Conservation (phyloP, 2,888 invertebrate genomes). For the Eupithecia insigniata region DNA sequence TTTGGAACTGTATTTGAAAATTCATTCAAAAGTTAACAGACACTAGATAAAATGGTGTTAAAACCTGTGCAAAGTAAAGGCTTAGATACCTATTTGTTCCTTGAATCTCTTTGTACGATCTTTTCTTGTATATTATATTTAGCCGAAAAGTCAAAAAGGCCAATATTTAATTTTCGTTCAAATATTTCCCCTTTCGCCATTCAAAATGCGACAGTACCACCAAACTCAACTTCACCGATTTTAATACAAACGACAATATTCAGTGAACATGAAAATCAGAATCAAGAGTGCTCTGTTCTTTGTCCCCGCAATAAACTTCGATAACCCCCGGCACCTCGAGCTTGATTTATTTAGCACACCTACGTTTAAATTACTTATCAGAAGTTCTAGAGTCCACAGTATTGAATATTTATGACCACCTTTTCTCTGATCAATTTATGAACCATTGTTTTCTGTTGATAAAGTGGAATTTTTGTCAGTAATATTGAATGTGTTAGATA, state of each 20-base stretch:
- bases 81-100: no score
- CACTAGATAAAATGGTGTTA: background rate
- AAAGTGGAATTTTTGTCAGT: background rate
- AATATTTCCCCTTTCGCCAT: background rate
- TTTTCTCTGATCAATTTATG: constrained; percentile 14
- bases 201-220: background rate
- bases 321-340: constrained; percentile 22
- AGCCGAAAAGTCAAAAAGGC: background rate
- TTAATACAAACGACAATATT: background rate
- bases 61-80: no score
- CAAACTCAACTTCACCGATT: background rate
- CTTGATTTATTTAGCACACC: constrained; percentile 18
- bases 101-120: no score
- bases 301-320: constrained; percentile 22
- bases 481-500: background rate
- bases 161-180: no score
- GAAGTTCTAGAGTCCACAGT: constrained; percentile 5
- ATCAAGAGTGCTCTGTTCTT: background rate
- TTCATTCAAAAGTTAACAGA: background rate
- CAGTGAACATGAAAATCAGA: background rate
- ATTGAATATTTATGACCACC: constrained; percentile 14
- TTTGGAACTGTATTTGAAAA: background rate
- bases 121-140: background rate
- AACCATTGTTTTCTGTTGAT: background rate
- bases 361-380: constrained; percentile 19